phyloP scores from a whole-genome alignment of 2,888 invertebrate species.

The Eilema depressum region DNA sequence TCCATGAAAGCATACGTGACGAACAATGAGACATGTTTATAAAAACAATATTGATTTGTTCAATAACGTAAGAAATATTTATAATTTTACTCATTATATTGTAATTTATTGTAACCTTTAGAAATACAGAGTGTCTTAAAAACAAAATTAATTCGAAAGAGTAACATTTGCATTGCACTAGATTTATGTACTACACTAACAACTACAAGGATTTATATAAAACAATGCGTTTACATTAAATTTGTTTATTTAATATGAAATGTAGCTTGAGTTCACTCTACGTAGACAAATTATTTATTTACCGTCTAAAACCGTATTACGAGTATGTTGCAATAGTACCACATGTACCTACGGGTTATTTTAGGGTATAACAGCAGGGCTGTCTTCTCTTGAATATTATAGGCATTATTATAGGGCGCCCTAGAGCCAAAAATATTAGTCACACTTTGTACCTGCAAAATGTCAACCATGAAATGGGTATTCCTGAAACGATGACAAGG shows the following conservation, averaged over 20 bases:
- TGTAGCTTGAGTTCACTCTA: background rate
- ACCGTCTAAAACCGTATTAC: background rate
- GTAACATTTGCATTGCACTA: background rate
- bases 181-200: background rate
- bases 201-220: background rate
- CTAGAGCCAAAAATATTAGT: background rate
- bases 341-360: background rate
- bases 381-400: background rate
- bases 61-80: background rate
- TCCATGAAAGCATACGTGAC: background rate
- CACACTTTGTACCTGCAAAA: background rate
- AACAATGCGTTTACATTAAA: background rate
- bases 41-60: background rate
- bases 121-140: background rate
- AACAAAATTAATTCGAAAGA: background rate
- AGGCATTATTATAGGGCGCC: background rate
- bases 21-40: background rate
- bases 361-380: background rate
- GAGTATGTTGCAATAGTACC: background rate
- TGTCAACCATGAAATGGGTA: background rate
- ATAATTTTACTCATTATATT: no score
- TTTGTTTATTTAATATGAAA: background rate
- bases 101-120: background rate
- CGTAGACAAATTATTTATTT: background rate
- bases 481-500: background rate